Conservation (phyloP, 1,140 invertebrate species). For the Contarinia nasturtii region DNA sequence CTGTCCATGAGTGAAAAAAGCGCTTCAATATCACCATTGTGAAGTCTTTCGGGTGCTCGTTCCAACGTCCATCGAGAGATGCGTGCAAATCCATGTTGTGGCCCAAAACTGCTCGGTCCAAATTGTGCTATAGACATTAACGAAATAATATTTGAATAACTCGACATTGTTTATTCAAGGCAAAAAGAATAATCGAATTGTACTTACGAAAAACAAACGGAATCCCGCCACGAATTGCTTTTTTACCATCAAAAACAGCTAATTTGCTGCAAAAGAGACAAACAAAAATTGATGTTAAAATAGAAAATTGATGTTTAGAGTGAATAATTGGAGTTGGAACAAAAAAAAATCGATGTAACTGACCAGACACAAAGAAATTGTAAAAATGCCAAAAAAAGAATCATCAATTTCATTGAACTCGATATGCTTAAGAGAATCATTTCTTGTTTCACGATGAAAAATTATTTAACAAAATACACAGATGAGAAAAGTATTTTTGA, state of each 20-base stretch:
- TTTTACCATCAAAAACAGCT: slow-evolving; percentile 86
- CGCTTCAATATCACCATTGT: slow-evolving; percentile 77
- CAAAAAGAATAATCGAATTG: slow-evolving; percentile 1
- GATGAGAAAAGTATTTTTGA: too few species aligned
- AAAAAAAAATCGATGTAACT: too few species aligned
- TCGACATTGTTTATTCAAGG: slow-evolving; percentile 7
- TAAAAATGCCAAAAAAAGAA: too few species aligned
- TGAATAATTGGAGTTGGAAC: too few species aligned
- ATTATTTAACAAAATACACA: too few species aligned
- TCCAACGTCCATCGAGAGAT: slow-evolving; percentile 79
- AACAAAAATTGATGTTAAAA: too few species aligned
- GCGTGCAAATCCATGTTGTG: slow-evolving; percentile 86
- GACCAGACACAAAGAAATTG: too few species aligned
- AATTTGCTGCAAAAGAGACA: slow-evolving; percentile 52
- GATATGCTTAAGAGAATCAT: too few species aligned
- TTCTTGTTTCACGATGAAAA: too few species aligned
- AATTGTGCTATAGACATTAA: slow-evolving; percentile 62
- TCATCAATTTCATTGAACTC: too few species aligned
- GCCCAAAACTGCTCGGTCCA: slow-evolving; percentile 79
- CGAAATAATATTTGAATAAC: slow-evolving; percentile 3
- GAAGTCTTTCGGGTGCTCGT: slow-evolving; percentile 64
- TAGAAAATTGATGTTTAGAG: too few species aligned
- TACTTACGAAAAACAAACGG: slow-evolving; percentile 93
- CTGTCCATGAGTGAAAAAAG: slow-evolving; percentile 81
- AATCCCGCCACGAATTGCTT: slow-evolving; percentile 85